Base-by-base conservation (phyloP, 2,113 vertebrate genomes). In the Vidua chalybeata region DNA sequence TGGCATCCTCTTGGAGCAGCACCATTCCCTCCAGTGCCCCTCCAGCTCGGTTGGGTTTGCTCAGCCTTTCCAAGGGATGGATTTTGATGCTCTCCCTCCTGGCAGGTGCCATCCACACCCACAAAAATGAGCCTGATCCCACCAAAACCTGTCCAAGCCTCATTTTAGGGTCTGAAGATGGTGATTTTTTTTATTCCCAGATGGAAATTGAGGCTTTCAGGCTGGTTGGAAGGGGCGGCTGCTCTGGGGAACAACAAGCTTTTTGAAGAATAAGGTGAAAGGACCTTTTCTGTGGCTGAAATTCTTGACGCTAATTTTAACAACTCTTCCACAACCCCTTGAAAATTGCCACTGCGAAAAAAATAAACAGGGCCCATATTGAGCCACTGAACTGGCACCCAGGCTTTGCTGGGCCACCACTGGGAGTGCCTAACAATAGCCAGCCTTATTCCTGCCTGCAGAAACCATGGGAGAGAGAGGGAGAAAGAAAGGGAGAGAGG, bases 301-400 rank as follows among this genome's bases (percentile, higher is more conserved):
- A 94, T 96, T 94, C 96, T 97, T 90, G 81, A 86, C 58, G 17
- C 96, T 97, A 92, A 97, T 98, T 98, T 97, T 97, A 97, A 97
- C 97, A 94, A 89, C 86, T 77, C 94, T 96, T 93, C 84, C 97
- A 62, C 59, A 93, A 83, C 52, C 89, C 91, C 96, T 97, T 58
- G 95, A 91, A 97, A 98, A 97, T 93, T 95, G 86, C 96, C 78
- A 78, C 95, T 82, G 72, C 94, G 79, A 92, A 95, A 97, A 97
- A 97, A 98, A 97, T 82, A 97, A 97, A 98, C 97, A 98, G 94
- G 97, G 83, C 69, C 94, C 83, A 71, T 58, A 93, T 79, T 97
- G 94, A 97, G 90, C 45, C 72, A 17, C 67, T 28, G 71, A 73
- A 88, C 48, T 94, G 96, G 94, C 93, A 87, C n/a, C 51, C 31